Evolutionary conservation across 2,797 vertebrate species (phyloP).

Genomic region (Chelmon rostratus): DNA sequence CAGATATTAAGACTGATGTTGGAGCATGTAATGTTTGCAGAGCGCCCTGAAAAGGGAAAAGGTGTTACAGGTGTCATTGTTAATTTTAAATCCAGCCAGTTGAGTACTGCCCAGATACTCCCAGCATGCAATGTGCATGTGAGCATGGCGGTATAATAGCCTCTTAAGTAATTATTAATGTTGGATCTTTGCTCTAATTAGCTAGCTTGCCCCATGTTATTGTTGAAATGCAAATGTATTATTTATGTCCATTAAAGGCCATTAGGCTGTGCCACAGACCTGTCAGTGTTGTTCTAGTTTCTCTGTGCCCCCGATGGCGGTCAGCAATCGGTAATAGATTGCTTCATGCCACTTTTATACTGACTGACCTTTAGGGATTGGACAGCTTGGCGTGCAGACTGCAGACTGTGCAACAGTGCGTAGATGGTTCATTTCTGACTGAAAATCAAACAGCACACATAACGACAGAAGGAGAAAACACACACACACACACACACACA

Average conservation of each 20-base stretch:
- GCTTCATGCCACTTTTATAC: conserved; percentile 2
- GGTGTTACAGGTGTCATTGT: background rate
- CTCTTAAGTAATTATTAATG: background rate
- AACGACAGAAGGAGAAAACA: background rate
- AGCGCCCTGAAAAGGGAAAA: background rate
- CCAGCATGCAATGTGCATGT: background rate
- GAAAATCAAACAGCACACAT: background rate
- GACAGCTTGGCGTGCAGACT: background rate
- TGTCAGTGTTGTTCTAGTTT: conserved; percentile 9
- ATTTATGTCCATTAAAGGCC: background rate
- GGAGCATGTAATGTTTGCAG: background rate
- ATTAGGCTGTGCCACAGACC: conserved; percentile 6
- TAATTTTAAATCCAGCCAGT: background rate
- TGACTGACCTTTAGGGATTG: conserved; percentile 16
- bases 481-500: too few species aligned
- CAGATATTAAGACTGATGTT: background rate
- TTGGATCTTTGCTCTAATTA: conserved; percentile 3
- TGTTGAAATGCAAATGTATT: background rate
- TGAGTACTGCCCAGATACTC: background rate
- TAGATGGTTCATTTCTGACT: background rate
- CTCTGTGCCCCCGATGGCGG: background rate
- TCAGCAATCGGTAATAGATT: background rate
- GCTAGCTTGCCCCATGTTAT: background rate
- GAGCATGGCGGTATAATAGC: background rate
- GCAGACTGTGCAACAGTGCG: background rate